Evolutionary conservation across 2,888 invertebrate genomes (phyloP), one percentile per base, ranked within the genome.

Genomic region (Tetrapedia diversipes): DNA sequence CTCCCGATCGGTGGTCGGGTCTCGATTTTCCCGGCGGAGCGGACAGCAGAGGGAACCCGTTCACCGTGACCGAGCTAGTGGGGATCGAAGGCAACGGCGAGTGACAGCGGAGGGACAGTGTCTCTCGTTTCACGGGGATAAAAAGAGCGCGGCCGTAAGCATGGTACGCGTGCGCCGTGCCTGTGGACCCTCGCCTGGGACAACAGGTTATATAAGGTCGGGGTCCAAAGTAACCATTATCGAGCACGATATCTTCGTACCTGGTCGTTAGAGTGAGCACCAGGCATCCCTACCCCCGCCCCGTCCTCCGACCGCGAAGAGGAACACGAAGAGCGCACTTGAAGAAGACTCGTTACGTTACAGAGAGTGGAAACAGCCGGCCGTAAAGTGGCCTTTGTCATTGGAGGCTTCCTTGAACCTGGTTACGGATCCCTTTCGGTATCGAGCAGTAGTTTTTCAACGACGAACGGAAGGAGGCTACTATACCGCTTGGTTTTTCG

Each of bases 361-460:
- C 65, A 59, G 68, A 59, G 68, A 75, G 77, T 59, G 79, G 70
- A 72, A 67, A 54, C 29, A 69, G 71, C 47, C 6, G 65, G 69
- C 81, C 81, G 85, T 85, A 83, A 84, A 85, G 85, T 85, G 83
- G 77, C 79, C 84, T 84, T 84, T 84, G 84, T 84, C 85, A 84
- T 83, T 84, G 79, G 85, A 84, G 75, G 76, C 85, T 84, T 85
- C 78, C 85, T 84, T 82, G 82, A 82, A 84, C 72, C 72, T 68
- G 75, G 51, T 77, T 73, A 73, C 74, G 63, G 73, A 68, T 71
- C 79, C 66, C 79, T 63, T 63, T 69, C 69, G 60, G 76, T 69
- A 70, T 80, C 70, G 74, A 70, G 80, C 65, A n/a, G n/a, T n/a
- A n/a, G 72, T 56, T 66, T 67, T 64, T 66, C 53, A 59, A 70